Evolutionary conservation across 2,797 vertebrate species (phyloP), one percentile per base, ranked within the genome.

Genomic region (Sebastes flavidus): DNA sequence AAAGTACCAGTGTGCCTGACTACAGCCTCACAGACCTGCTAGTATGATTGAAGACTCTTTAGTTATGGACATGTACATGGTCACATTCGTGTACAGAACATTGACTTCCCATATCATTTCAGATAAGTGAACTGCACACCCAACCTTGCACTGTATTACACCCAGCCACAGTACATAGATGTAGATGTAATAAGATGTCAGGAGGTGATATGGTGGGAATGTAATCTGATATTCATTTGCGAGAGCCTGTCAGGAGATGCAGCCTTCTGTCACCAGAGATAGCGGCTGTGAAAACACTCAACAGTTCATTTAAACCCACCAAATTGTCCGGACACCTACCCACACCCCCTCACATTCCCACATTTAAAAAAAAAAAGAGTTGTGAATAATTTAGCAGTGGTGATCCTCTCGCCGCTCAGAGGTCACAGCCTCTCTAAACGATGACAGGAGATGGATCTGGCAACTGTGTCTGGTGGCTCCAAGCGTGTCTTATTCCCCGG

Each of bases 301-400:
- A 10, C 38, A 52, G 72, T 82, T 85, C 24, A 77, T 86, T 83
- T 78, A 79, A 68, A 79, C 38, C 60, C 27, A 68, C 54, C 46
- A 81, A 80, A 82, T 59, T 77, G 46, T 54, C 59, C 22, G 3
- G 62, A 81, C 78, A 84, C 52, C 34, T 7, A 71, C 78, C 32
- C 20, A 65, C 67, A 81, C 10, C 49, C 49, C 56, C 11, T 36
- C 22, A 30, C 27, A 61, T 54, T 58, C 66, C 11, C 7, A 36
- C 46, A 38, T 29, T 59, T 29, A 13, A 38, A 38, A 34, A 34
- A 59, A 67, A 76, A 72, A 68, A 59, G 30, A 67, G 68, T 24
- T n/a, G 65, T 87, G 83, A 91, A 93, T 88, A 67, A 92, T 92
- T 89, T 79, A 89, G 76, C 71, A 84, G 70, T 29, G 20, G 59